These are phyloP conservation scores for Strix aluco DNA, from an alignment of 2,113 vertebrate genomes.

Conservation along the genomic window DNA sequence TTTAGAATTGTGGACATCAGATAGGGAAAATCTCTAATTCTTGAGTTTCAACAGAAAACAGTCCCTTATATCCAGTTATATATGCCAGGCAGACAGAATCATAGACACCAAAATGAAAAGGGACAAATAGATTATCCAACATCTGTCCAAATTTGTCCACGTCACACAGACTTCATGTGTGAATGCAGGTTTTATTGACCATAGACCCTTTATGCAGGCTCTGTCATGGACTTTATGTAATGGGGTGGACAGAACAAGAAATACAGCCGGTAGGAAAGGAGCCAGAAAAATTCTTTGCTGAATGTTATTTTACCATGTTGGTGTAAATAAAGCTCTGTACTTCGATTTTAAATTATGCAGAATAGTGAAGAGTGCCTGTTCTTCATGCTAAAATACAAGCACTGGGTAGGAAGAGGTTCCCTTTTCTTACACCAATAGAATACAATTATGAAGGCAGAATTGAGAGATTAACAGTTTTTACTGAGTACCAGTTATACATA, in stretches of 20 bases:
- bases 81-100: background rate
- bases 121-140: background rate
- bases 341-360: background rate
- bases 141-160: background rate
- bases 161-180: background rate
- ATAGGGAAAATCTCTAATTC: background rate
- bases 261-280: background rate
- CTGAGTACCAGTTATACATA: background rate
- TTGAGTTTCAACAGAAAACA: background rate
- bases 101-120: background rate
- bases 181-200: background rate
- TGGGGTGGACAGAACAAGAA: background rate
- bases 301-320: background rate
- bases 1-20: background rate
- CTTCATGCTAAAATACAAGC: background rate
- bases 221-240: background rate
- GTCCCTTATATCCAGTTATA: background rate
- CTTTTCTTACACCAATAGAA: background rate
- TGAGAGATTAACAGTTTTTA: background rate
- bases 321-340: background rate
- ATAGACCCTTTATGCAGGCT: background rate
- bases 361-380: background rate
- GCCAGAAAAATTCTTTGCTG: background rate
- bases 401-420: background rate
- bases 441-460: background rate